A percentile compares a stretch with the other conserved stretches of the same genome.
phyloP scores from a whole-genome alignment of 2,113 vertebrate genomes.

The Procavia capensis region DNA sequence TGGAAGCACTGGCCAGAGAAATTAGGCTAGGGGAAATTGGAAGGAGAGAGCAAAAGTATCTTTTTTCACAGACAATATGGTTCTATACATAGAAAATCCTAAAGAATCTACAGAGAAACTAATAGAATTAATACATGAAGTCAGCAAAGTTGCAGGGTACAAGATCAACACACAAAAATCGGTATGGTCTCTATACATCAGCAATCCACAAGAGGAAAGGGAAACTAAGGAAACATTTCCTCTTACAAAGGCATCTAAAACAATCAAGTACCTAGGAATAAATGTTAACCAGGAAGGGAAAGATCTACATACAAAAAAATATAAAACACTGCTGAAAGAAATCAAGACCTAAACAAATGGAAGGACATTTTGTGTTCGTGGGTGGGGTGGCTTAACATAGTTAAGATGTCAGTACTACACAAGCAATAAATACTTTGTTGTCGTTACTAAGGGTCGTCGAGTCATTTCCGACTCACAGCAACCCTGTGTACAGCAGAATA shows the following conservation, averaged over 20 bases:
- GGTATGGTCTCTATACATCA: not conserved
- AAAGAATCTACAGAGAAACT: not conserved
- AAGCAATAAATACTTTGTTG: too few species aligned
- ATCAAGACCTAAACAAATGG: not conserved
- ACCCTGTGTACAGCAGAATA: too few species aligned
- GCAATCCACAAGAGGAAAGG: not conserved
- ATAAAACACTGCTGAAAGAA: not conserved
- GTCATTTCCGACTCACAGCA: too few species aligned
- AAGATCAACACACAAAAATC: not conserved
- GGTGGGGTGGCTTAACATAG: not conserved
- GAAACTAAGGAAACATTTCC: not conserved
- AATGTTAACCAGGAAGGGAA: not conserved
- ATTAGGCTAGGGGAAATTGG: not conserved
- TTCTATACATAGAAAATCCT: not conserved
- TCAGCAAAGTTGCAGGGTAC: not conserved
- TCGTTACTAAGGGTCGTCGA: too few species aligned
- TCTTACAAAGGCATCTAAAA: not conserved
- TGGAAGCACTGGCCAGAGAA: not conserved
- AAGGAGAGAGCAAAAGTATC: not conserved
- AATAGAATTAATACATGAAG: not conserved
- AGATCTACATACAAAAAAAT: not conserved
- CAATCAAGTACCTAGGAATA: not conserved
- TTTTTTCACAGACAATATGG: not conserved
- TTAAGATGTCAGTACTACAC: not conserved
- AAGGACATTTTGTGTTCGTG: not conserved